phyloP scores from a whole-genome alignment of 2,113 vertebrate species.

The Gadus chalcogrammus region DNA sequence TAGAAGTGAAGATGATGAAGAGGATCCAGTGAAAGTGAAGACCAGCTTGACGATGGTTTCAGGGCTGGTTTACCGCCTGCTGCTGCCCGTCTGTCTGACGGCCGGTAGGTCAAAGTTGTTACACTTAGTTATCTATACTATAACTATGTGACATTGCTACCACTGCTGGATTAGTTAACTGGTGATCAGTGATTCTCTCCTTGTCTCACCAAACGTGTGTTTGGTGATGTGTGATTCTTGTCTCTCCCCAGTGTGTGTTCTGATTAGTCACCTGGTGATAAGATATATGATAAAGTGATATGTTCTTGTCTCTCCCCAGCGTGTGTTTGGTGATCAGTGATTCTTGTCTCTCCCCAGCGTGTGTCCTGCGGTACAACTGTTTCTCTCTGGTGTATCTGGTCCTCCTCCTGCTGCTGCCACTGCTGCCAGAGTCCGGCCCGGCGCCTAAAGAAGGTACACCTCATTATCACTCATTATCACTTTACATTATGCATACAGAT shows the following conservation, averaged over 20 bases:
- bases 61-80: not conserved
- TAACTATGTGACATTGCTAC: not conserved
- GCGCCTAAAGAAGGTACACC: not conserved
- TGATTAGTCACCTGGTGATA: too few relatives aligned
- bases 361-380: not conserved
- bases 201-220: not conserved
- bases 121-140: not conserved
- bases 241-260: too few relatives aligned
- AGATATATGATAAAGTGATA: too few relatives aligned
- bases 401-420: not conserved
- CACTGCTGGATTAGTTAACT: too few relatives aligned
- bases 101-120: not conserved
- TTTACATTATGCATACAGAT: not conserved
- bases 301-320: too few relatives aligned
- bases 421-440: not conserved
- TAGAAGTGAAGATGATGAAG: not conserved
- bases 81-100: not conserved
- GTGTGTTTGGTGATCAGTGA: not conserved
- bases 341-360: not conserved
- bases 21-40: not conserved
- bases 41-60: not conserved
- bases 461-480: not conserved
- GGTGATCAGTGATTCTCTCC: not conserved
- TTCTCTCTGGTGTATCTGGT: conserved; percentile 5
- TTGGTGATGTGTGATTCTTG: too few relatives aligned